These are phyloP conservation scores for Drosophila bipectinata DNA, from an alignment of 1,140 invertebrate genomes.

Conservation along the genomic window DNA sequence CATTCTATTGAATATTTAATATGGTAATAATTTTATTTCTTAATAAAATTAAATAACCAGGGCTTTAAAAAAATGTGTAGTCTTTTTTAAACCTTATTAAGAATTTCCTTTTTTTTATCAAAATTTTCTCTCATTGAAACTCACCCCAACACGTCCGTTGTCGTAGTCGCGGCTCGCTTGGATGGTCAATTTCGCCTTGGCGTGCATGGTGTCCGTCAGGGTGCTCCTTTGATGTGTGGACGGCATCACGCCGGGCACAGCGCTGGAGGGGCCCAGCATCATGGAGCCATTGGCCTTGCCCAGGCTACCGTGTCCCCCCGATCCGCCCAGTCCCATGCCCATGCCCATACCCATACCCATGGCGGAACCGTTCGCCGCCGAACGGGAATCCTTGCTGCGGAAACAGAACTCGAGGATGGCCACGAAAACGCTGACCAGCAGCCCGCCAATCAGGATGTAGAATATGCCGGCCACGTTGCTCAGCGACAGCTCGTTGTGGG, in stretches of 20 bases:
- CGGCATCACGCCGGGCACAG: slow-evolving; percentile 78
- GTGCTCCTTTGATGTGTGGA: slow-evolving; percentile 89
- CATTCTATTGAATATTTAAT: no score
- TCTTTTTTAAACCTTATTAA: no score
- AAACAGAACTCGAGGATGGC: slow-evolving; percentile 97
- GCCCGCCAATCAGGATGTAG: slow-evolving; percentile 97
- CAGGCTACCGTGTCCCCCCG: slow-evolving; percentile 84
- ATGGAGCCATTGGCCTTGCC: slow-evolving; percentile 72
- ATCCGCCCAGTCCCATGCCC: slow-evolving; percentile 83
- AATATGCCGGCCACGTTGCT: slow-evolving; percentile 99
- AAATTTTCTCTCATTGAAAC: slow-evolving; percentile 20
- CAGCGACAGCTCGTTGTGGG: slow-evolving; percentile 95
- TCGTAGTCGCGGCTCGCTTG: slow-evolving; percentile 90
- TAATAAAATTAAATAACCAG: no score
- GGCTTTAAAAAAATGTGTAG: no score
- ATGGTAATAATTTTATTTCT: no score
- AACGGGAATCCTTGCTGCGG: slow-evolving; percentile 87
- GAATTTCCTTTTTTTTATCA: no score
- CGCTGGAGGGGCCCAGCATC: slow-evolving; percentile 59
- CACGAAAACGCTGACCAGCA: slow-evolving; percentile 94
- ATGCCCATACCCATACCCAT: slow-evolving; percentile 84
- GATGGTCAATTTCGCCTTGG: slow-evolving; percentile 93
- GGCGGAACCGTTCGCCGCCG: slow-evolving; percentile 46
- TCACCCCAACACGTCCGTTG: slow-evolving; percentile 87
- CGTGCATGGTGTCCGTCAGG: slow-evolving; percentile 93